Evolutionary conservation across 2,797 vertebrate genomes (phyloP), one percentile per base, ranked within the genome.

Genomic region (Threskiornis aethiopicus): DNA sequence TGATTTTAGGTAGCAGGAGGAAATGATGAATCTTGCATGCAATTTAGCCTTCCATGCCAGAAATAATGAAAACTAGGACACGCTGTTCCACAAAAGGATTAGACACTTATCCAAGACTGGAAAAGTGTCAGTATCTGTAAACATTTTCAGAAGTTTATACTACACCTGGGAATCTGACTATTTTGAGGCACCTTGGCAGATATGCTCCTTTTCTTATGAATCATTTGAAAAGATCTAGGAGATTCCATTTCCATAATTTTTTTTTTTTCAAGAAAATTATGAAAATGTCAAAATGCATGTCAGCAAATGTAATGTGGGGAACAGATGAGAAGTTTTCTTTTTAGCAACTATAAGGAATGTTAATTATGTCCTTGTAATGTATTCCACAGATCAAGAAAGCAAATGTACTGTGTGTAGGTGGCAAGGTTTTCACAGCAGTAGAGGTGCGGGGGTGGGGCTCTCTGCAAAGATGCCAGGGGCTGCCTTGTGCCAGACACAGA

Each of bases 21-120:
- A 91, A 91, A 94, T 77, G 33, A 93, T 93, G 86, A 92, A 90
- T 93, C 76, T 90, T 90, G 64, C 51, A 76, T 88, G 62, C 62
- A 94, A 93, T 88, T 93, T 94, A 84, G 58, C 58, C 47, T 92
- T 44, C 58, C 57, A 25, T 90, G 70, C 42, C 80, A 95, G 76
- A 80, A 93, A 85, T 79, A 70, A 91, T 93, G 72, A 84, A 91
- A 94, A 65, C 58, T 81, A 83, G 72, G 79, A 71, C 89, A 91
- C 42, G 46, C 54, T 93, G 70, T 90, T 94, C 73, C 39, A 73
- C 73, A 84, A 84, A 89, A 33, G 41, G 77, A 77, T 96, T 95
- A 90, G 58, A 94, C 80, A 88, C 46, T 87, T 87, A 73, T 41
- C 65, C 85, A 83, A 41, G 65, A 76, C 6, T 93, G 64, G 67